Conservation (phyloP, 2,113 vertebrate species). For the Pygoscelis antarcticus region DNA sequence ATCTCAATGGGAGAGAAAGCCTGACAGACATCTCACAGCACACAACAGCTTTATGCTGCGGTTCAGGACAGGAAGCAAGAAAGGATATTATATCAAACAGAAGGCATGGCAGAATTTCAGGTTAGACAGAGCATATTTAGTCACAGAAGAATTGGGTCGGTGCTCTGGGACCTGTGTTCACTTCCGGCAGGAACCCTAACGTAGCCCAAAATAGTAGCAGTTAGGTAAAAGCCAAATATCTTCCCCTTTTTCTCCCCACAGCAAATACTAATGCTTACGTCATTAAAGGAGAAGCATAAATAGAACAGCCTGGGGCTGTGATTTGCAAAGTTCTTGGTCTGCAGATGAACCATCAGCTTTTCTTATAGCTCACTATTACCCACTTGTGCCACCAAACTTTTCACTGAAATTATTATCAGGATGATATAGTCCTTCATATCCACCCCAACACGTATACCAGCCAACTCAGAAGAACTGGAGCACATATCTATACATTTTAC, state of each 20-base stretch:
- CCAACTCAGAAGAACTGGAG: not conserved
- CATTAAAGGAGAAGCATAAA: slow-evolving; percentile 21
- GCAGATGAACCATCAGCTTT: not conserved
- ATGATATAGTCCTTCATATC: not conserved
- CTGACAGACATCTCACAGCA: not conserved
- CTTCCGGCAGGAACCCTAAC: slow-evolving; percentile 45
- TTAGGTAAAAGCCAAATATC: slow-evolving; percentile 43
- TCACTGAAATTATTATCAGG: not conserved
- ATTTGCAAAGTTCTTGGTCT: slow-evolving; percentile 2
- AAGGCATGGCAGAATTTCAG: slow-evolving; percentile 49
- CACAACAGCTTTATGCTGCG: not conserved
- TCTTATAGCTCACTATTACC: not conserved
- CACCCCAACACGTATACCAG: not conserved
- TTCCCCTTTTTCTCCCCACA: slow-evolving; percentile 16
- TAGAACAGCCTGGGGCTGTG: slow-evolving; percentile 17
- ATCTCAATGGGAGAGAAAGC: not conserved
- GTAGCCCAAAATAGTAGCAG: slow-evolving; percentile 15
- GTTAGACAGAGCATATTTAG: slow-evolving; percentile 16
- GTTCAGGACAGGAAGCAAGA: slow-evolving; percentile 36
- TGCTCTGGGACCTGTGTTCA: slow-evolving; percentile 39
- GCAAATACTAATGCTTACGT: slow-evolving; percentile 10
- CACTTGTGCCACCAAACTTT: not conserved
- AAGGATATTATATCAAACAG: slow-evolving; percentile 62
- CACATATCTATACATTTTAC: fast-evolving
- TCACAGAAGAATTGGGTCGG: slow-evolving; percentile 17